Base-by-base conservation (phyloP, 2,888 invertebrate genomes). In the Platycnemis pennipes region DNA sequence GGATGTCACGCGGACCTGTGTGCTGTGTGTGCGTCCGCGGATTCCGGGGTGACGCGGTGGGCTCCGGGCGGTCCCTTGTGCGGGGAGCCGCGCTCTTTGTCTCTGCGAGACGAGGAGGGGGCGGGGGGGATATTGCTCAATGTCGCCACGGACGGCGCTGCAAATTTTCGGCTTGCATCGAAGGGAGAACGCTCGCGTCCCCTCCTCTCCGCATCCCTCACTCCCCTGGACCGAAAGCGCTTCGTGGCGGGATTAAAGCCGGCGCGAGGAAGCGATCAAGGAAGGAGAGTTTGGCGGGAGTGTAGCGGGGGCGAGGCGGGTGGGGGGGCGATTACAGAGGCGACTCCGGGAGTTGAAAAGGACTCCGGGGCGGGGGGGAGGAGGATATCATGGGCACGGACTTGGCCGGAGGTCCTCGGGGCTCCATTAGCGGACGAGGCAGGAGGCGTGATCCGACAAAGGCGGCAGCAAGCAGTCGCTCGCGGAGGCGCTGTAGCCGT, bases 371-470 rank as follows among this genome's bases (percentile, higher is more conserved):
- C 22, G 89, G 56, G 89, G 37, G 89, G 53, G 44, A n/a, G 56
- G 53, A 19, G 4, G 89, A 42, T 56, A 89, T 89, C 53, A 56
- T 56, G 56, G 89, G 37, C 56, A 89, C 89, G 56, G 89, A 63
- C 42, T 77, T 8, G 37, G 56, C 56, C 56, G 53, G 22, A 13
- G 89, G 42, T 31, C 89, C 56, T 44, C 42, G 42, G n/a, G n/a
- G 56, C 89, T 89, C 89, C 89, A 89, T 89, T 89, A 89, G 89
- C 89, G 56, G 89, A 63, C 89, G 89, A 42, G 89, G 42, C 53
- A 37, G 53, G 89, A 37, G 53, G 89, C 49, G 89, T 89, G 56
- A 89, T 89, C 89, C 56, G 89, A 89, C 89, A 89, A 89, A 89
- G 26, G 89, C 56, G 42, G 89, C 56, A 37, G 37, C 53, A 19